phyloP scores from a whole-genome alignment of 2,797 vertebrate species.

The Dermochelys coriacea region DNA sequence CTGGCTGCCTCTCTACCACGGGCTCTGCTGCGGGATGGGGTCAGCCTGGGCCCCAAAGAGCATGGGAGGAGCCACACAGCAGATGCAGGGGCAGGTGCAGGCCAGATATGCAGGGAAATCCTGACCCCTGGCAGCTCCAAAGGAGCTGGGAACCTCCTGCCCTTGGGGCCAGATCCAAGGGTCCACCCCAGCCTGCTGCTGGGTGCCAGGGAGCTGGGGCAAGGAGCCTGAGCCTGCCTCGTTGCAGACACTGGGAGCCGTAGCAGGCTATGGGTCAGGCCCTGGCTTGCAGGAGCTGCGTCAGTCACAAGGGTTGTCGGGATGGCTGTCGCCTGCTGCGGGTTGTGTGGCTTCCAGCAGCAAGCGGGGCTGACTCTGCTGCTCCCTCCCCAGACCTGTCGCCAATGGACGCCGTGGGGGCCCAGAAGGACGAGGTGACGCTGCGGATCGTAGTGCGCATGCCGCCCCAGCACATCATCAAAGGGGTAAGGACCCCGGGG shows the following conservation, averaged over 20 bases:
- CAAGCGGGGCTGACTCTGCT: neutral
- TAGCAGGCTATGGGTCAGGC: neutral
- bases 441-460: constrained; percentile 88
- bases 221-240: neutral
- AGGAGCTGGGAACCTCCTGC: neutral
- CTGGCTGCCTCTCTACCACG: neutral
- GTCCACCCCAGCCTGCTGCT: neutral
- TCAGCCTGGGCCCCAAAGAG: neutral
- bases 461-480: constrained; percentile 90
- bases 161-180: neutral
- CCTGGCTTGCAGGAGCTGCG: neutral
- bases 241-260: accelerated
- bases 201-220: neutral
- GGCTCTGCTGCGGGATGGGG: neutral
- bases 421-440: constrained; percentile 84
- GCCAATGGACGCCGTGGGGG: constrained; percentile 84
- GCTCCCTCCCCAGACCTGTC: constrained; percentile 82
- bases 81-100: neutral
- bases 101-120: neutral
- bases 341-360: too few relatives aligned
- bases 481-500: constrained; percentile 84
- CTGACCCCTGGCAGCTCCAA: neutral
- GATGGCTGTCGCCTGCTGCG: too few relatives aligned
- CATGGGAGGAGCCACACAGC: neutral
- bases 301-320: too few relatives aligned